A percentile compares a stretch with the other conserved stretches of the same genome.
phyloP scores from a whole-genome alignment of 2,113 vertebrate genomes.

The Chauna torquata region DNA sequence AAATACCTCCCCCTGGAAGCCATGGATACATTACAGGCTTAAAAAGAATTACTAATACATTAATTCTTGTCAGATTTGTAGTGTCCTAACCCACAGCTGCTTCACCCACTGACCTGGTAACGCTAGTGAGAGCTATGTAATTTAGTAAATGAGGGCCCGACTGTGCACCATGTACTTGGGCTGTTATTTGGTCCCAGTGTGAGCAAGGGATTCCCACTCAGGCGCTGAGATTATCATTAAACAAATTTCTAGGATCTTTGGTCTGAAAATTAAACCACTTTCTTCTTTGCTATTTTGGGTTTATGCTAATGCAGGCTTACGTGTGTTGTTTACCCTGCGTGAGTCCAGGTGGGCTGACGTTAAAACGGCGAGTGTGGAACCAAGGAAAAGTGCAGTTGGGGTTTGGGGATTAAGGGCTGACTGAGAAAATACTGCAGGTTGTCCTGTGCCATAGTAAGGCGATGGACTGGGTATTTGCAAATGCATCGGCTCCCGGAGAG shows the following conservation, averaged over 20 bases:
- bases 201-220: neutral
- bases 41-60: conserved; percentile 66
- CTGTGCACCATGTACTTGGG: neutral
- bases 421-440: neutral
- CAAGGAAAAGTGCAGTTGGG: neutral
- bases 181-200: conserved; percentile 29
- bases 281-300: neutral
- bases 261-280: conserved; percentile 21
- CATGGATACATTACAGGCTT: conserved; percentile 64
- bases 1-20: conserved; percentile 64
- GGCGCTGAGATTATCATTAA: neutral
- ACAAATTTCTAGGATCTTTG: conserved; percentile 2
- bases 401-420: neutral
- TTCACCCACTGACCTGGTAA: conserved; percentile 58
- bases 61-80: conserved; percentile 69
- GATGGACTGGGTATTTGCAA: neutral
- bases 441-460: neutral
- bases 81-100: conserved; percentile 61
- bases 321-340: neutral
- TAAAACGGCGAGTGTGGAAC: neutral
- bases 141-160: conserved; percentile 22
- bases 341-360: neutral
- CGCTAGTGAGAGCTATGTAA: conserved; percentile 31
- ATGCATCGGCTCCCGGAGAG: neutral
- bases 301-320: neutral